Evolutionary conservation across 1,140 invertebrate species (phyloP).

Genomic region (Drosophila hydei): DNA sequence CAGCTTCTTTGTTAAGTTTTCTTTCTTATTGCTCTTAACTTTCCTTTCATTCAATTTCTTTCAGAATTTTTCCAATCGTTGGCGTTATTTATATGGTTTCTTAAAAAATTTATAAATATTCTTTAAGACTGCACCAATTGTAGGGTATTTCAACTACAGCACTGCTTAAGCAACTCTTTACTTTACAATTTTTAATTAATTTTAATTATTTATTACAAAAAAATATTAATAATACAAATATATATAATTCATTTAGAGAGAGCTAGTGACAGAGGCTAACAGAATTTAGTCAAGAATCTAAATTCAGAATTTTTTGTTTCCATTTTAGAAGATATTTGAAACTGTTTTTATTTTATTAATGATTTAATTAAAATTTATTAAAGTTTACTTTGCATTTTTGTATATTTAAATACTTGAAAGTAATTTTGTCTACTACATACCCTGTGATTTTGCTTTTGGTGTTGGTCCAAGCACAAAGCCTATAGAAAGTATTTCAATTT

Average conservation of each 20-base stretch:
- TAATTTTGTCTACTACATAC: too few relatives aligned
- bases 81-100: constrained; percentile 82
- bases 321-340: too few relatives aligned
- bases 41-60: constrained; percentile 57
- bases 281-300: too few relatives aligned
- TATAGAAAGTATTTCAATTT: not conserved
- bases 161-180: not conserved
- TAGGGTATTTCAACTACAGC: not conserved
- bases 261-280: too few relatives aligned
- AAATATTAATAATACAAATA: too few relatives aligned
- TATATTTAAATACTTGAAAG: too few relatives aligned
- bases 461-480: not conserved
- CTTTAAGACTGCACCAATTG: constrained; percentile 31
- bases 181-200: not conserved
- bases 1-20: constrained; percentile 17
- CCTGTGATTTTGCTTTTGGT: too few relatives aligned
- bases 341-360: too few relatives aligned
- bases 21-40: constrained; percentile 27
- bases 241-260: not conserved
- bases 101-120: constrained; percentile 65
- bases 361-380: too few relatives aligned
- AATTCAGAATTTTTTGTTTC: too few relatives aligned
- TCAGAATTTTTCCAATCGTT: constrained; percentile 83
- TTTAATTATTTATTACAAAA: not conserved
- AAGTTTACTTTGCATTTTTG: too few relatives aligned